phyloP scores from a whole-genome alignment of 1,140 invertebrate genomes.

The Papilio aristodemus region DNA sequence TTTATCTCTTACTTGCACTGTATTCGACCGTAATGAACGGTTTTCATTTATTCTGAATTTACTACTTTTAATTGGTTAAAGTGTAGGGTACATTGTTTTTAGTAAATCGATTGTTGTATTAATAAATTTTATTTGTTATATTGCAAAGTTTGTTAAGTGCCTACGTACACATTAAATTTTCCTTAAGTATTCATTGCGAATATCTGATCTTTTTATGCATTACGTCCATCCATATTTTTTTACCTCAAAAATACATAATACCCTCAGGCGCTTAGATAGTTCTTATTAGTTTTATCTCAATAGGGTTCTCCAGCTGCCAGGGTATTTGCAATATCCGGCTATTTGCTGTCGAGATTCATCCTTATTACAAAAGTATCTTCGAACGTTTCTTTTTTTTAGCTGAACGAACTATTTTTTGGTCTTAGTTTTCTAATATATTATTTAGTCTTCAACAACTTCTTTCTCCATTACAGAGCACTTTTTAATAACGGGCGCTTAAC shows the following conservation, averaged over 20 bases:
- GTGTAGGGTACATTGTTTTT: too few species aligned
- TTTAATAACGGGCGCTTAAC: constrained; percentile 1
- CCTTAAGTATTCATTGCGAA: too few species aligned
- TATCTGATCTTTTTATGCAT: too few species aligned
- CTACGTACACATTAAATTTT: too few species aligned
- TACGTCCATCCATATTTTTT: neutral
- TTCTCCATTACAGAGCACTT: neutral
- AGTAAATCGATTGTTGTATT: too few species aligned
- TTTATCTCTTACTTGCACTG: neutral
- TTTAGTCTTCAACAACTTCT: neutral
- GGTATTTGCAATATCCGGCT: constrained; percentile 18
- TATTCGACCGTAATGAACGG: neutral
- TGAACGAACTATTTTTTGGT: neutral
- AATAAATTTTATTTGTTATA: too few species aligned
- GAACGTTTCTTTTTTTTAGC: neutral
- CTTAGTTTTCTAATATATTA: neutral
- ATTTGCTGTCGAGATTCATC: neutral
- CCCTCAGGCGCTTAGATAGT: neutral
- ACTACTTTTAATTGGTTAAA: too few species aligned
- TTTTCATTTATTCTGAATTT: neutral
- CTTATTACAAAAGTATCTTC: constrained; percentile 1
- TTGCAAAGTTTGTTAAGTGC: constrained; percentile 9
- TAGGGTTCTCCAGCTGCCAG: neutral
- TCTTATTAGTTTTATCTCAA: constrained; percentile 1
- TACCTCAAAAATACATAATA: neutral